These are phyloP conservation scores for Hippasteria phrygiana DNA, from an alignment of 53 echinoderm and acorn worm genomes.

Conservation along the genomic window DNA sequence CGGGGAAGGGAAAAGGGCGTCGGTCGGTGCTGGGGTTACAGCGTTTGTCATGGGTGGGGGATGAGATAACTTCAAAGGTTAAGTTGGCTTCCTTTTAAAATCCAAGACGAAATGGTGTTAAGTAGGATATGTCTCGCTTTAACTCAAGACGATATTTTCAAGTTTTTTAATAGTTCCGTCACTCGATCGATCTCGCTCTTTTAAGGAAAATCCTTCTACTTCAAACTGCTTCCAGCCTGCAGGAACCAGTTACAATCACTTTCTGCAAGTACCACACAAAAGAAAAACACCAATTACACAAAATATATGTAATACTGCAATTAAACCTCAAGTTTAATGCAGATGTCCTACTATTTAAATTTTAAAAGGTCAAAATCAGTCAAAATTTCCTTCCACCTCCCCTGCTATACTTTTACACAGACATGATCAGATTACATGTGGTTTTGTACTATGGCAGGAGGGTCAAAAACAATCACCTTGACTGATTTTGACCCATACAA, in stretches of 20 bases:
- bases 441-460: too few species aligned
- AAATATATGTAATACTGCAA: too few species aligned
- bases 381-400: too few species aligned
- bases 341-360: too few species aligned
- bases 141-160: too few species aligned
- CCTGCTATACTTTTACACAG: too few species aligned
- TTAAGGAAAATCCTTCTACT: not conserved
- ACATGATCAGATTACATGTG: too few species aligned
- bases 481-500: too few species aligned
- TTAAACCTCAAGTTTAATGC: too few species aligned
- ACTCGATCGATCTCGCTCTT: not conserved
- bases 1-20: constrained; percentile 41
- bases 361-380: too few species aligned
- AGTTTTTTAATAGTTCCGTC: not conserved
- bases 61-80: not conserved
- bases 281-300: too few species aligned
- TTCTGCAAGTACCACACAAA: constrained; percentile 28
- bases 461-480: too few species aligned
- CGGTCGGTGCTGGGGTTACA: not conserved
- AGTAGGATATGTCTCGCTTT: not conserved
- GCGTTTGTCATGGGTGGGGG: constrained; percentile 40
- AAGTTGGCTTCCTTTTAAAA: not conserved
- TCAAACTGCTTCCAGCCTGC: constrained; percentile 21
- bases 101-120: not conserved
- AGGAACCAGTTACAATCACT: constrained; percentile 14